phyloP scores from a whole-genome alignment of 2,888 invertebrate species.

The Strigamia crassipes region DNA sequence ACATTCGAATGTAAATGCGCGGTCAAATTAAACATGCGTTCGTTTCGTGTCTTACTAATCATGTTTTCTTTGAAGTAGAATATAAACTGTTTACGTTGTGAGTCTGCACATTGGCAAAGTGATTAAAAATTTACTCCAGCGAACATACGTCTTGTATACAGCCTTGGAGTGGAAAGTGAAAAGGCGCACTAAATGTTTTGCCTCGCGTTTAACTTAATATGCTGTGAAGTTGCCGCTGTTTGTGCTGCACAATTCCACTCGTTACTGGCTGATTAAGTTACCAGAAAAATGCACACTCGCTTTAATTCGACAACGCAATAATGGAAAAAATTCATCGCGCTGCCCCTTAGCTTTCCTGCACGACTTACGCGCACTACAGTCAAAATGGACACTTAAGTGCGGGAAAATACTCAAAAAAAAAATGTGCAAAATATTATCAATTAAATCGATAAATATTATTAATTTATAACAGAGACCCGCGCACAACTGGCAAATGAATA shows the following conservation, averaged over 20 bases:
- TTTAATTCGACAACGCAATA: neutral
- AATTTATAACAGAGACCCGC: too few relatives aligned
- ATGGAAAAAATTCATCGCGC: neutral
- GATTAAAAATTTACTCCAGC: conserved; percentile 11
- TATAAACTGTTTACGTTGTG: neutral
- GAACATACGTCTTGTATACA: neutral
- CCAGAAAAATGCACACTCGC: neutral
- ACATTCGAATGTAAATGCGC: neutral
- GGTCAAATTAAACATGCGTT: conserved; percentile 11
- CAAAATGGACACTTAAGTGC: too few relatives aligned
- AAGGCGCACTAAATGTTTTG: neutral
- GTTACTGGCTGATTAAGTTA: conserved; percentile 7
- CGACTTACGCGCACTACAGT: too few relatives aligned
- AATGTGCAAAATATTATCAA: too few relatives aligned
- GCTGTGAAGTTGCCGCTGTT: conserved; percentile 38
- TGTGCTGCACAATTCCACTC: conserved; percentile 1
- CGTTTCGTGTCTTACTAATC: neutral
- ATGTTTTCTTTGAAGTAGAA: neutral
- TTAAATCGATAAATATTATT: too few relatives aligned
- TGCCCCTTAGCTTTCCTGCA: neutral
- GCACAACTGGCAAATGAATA: too few relatives aligned
- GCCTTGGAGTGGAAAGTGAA: conserved; percentile 16
- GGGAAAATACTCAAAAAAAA: too few relatives aligned
- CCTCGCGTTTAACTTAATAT: conserved; percentile 24
- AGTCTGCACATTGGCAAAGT: neutral